These are phyloP conservation scores for Oryzaephilus surinamensis DNA, from an alignment of 1,140 invertebrate genomes.

Conservation along the genomic window DNA sequence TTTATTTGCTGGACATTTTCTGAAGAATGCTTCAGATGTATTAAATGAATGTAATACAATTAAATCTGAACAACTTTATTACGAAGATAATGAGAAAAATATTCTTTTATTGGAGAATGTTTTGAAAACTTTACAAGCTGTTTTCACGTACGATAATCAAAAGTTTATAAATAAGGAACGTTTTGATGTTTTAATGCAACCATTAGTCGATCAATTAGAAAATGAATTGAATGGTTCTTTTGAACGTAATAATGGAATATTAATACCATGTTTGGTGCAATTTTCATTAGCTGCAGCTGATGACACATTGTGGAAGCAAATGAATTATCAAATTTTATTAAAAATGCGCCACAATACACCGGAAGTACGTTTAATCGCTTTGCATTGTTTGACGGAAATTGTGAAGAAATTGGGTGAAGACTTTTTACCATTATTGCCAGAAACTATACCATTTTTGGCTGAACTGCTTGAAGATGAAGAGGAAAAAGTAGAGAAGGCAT, in stretches of 20 bases:
- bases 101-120: slow-evolving; percentile 54
- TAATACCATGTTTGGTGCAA: slow-evolving; percentile 70
- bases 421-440: slow-evolving; percentile 67
- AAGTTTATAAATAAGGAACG: slow-evolving; percentile 76
- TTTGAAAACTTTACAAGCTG: slow-evolving; percentile 55
- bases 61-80: slow-evolving; percentile 41
- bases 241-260: slow-evolving; percentile 46
- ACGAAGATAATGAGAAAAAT: slow-evolving; percentile 43
- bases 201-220: slow-evolving; percentile 81
- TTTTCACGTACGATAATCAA: slow-evolving; percentile 72
- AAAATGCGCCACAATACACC: slow-evolving; percentile 70
- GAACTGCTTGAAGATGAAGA: slow-evolving; percentile 79
- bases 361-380: slow-evolving; percentile 46
- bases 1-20: slow-evolving; percentile 75
- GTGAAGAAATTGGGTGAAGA: slow-evolving; percentile 69
- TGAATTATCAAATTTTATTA: slow-evolving; percentile 80
- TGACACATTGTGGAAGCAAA: slow-evolving; percentile 75
- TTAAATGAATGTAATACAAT: slow-evolving; percentile 49
- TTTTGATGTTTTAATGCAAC: slow-evolving; percentile 73
- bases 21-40: slow-evolving; percentile 65
- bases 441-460: slow-evolving; percentile 73
- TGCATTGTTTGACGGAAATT: slow-evolving; percentile 57
- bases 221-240: slow-evolving; percentile 59
- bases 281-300: slow-evolving; percentile 72
- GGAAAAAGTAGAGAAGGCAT: slow-evolving; percentile 60